Percentiles rank a stretch among this genome's conserved stretches.
phyloP scores from a whole-genome alignment of 2,113 vertebrate genomes.

The Delphinapterus leucas region DNA sequence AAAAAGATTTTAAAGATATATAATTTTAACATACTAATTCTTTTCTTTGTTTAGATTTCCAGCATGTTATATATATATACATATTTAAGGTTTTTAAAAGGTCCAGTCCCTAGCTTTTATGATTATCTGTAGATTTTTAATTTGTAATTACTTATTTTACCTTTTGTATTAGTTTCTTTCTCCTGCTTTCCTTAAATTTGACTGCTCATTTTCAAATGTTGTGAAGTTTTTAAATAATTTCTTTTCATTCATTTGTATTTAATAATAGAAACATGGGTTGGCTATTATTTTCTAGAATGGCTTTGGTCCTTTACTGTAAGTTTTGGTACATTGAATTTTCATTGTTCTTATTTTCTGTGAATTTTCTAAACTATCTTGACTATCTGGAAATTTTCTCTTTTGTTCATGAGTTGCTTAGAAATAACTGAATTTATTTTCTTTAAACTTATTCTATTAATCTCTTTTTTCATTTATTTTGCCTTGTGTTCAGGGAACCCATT shows the following conservation, averaged over 20 bases:
- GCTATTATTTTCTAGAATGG: neutral
- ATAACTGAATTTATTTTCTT: constrained; percentile 15
- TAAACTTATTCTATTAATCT: neutral
- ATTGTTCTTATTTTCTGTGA: neutral
- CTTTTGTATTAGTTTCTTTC: neutral
- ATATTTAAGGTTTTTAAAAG: neutral
- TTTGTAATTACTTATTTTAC: neutral
- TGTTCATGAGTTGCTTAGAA: neutral
- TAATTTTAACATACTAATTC: neutral
- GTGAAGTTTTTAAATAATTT: neutral
- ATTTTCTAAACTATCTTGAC: neutral
- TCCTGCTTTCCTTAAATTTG: constrained; percentile 31
- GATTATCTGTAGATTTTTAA: neutral
- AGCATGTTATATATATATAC: neutral
- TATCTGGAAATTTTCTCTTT: constrained; percentile 2
- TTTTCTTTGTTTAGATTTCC: neutral
- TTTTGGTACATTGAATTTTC: neutral
- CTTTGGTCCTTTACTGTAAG: neutral
- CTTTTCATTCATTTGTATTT: neutral
- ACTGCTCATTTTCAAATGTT: neutral
- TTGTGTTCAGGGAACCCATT: neutral
- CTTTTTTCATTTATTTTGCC: constrained; percentile 19
- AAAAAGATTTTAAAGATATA: neutral
- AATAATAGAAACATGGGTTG: neutral
- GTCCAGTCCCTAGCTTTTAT: neutral